Evolutionary conservation across 2,113 vertebrate species (phyloP).

Genomic region (Alaudala cheleensis): DNA sequence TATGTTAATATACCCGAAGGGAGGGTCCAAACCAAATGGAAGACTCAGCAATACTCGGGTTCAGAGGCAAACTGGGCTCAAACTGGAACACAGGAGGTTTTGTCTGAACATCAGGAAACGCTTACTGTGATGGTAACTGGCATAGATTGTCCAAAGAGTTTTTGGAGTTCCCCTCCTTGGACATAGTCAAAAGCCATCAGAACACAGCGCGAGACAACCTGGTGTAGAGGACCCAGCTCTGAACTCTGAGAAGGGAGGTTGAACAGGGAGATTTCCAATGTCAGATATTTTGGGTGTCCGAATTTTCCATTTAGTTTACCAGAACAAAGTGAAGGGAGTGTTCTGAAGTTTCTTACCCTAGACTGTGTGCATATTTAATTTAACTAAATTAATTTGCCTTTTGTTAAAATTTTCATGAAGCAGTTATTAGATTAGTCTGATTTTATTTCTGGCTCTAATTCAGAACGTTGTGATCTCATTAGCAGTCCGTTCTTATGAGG

Average conservation of each 20-base stretch:
- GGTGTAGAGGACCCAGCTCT: neutral
- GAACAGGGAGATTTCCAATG: neutral
- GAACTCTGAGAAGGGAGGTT: neutral
- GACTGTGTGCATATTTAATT: slow-evolving; percentile 33
- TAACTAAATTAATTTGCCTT: slow-evolving; percentile 57
- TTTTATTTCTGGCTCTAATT: slow-evolving; percentile 56
- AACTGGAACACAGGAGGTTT: neutral
- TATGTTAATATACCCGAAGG: neutral
- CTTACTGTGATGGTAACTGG: neutral
- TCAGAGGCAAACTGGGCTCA: neutral
- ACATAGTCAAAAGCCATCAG: neutral
- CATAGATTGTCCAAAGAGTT: neutral
- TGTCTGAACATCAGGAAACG: neutral
- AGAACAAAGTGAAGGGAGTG: neutral
- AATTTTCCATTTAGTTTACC: slow-evolving; percentile 35
- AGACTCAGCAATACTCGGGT: neutral
- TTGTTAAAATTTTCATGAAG: slow-evolving; percentile 67
- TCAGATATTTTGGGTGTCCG: neutral
- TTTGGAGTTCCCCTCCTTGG: neutral
- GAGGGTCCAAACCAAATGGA: neutral
- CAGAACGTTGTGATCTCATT: slow-evolving; percentile 56
- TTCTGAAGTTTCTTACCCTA: slow-evolving; percentile 18
- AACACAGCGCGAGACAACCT: neutral
- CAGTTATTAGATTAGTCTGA: slow-evolving; percentile 63
- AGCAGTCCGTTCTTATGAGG: slow-evolving; percentile 22